Percentiles rank a stretch among this genome's conserved stretches.
Evolutionary conservation across 2,888 invertebrate genomes (phyloP).

Genomic region (Melangyna quadrimaculata): DNA sequence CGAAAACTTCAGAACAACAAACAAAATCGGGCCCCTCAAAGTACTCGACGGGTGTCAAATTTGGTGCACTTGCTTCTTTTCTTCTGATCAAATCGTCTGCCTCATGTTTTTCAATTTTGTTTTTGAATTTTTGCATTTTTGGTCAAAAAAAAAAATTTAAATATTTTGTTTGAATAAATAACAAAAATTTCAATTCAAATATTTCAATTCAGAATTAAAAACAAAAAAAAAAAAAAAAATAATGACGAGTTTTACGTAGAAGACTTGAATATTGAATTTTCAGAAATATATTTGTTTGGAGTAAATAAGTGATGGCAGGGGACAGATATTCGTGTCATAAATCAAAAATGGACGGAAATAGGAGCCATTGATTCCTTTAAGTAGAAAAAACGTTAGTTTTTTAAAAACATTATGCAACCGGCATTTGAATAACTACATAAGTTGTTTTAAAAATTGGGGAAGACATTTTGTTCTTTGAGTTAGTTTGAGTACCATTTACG

Average conservation of each 20-base stretch:
- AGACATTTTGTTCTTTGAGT: too few relatives aligned
- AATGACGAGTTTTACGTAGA: background rate
- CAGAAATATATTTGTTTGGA: too few relatives aligned
- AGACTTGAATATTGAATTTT: constrained; percentile 4
- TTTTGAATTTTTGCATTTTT: constrained; percentile 8
- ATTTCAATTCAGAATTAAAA: background rate
- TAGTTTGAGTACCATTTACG: too few relatives aligned
- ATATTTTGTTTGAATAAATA: background rate
- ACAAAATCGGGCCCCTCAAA: constrained; percentile 10
- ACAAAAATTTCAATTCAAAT: background rate
- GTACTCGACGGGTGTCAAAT: background rate
- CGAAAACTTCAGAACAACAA: constrained; percentile 29
- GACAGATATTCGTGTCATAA: too few relatives aligned
- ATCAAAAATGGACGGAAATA: too few relatives aligned
- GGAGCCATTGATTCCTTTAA: too few relatives aligned
- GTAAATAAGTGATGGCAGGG: too few relatives aligned
- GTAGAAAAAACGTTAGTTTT: too few relatives aligned
- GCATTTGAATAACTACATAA: too few relatives aligned
- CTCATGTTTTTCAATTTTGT: background rate
- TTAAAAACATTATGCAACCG: too few relatives aligned
- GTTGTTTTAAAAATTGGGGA: too few relatives aligned
- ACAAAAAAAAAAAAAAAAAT: background rate
- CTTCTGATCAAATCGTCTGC: background rate
- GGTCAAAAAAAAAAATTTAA: background rate
- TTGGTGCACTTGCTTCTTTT: constrained; percentile 16